A percentile compares a stretch with the other conserved stretches of the same genome.
phyloP scores from a whole-genome alignment of 2,888 invertebrate genomes.

The Ichneumoninae sp. region DNA sequence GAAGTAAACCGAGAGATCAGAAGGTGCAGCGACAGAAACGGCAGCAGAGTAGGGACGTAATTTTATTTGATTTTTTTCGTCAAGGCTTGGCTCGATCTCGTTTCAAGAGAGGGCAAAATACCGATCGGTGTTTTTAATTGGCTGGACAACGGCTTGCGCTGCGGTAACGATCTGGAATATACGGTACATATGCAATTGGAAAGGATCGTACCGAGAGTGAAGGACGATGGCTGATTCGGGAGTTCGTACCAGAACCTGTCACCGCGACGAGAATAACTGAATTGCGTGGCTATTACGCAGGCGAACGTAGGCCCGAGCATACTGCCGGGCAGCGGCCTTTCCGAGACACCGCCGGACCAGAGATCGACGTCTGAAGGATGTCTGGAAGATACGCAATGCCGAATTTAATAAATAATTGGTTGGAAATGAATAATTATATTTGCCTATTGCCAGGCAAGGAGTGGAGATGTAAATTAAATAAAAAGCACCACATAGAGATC shows the following conservation, averaged over 20 bases:
- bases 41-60: not conserved
- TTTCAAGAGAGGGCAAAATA: not conserved
- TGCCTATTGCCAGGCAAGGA: too few relatives aligned
- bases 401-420: not conserved
- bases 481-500: not conserved
- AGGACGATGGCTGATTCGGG: constrained; percentile 95
- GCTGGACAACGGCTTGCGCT: not conserved
- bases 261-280: constrained; percentile 94
- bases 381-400: constrained; percentile 82
- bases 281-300: constrained; percentile 96
- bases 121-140: not conserved
- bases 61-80: not conserved
- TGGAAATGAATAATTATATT: not conserved
- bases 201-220: constrained; percentile 87
- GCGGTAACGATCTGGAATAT: not conserved
- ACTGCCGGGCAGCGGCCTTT: constrained; percentile 94
- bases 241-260: constrained; percentile 98
- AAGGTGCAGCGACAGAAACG: not conserved
- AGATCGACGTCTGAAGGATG: constrained; percentile 96
- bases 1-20: constrained; percentile 1
- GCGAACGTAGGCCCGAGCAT: constrained; percentile 98
- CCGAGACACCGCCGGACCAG: constrained; percentile 97
- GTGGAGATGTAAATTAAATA: not conserved
- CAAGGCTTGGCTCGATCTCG: not conserved
- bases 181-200: constrained; percentile 29